Conservation (phyloP, 2,113 vertebrate genomes). For the Catharus bicknelli region DNA sequence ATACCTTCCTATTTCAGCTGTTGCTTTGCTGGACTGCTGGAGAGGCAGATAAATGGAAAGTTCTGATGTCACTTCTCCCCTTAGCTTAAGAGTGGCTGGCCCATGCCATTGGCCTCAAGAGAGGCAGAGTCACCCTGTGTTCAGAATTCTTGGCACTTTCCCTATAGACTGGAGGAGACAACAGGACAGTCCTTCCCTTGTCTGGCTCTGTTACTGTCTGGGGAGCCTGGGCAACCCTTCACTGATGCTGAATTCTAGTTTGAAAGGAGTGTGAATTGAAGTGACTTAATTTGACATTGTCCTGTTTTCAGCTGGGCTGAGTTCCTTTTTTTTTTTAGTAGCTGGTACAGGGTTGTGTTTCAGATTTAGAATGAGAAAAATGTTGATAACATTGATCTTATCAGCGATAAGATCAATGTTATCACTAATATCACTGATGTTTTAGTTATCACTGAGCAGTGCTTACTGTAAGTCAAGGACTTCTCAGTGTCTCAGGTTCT, state of each 20-base stretch:
- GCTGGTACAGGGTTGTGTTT: background rate
- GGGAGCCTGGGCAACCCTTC: background rate
- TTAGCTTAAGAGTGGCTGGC: background rate
- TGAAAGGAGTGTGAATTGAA: background rate
- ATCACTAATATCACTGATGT: background rate
- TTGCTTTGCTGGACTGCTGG: background rate
- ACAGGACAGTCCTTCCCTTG: background rate
- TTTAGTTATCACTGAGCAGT: background rate
- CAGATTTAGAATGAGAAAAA: background rate
- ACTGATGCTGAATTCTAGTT: background rate
- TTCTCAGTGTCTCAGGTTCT: background rate
- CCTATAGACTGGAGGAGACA: background rate
- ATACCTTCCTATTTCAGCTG: background rate
- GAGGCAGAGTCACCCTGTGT: background rate
- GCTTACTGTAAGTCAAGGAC: background rate
- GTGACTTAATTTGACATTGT: background rate
- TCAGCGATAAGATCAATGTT: background rate
- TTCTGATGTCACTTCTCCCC: background rate
- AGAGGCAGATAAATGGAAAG: background rate
- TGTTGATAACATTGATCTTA: background rate
- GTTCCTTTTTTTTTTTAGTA: background rate
- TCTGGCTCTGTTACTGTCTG: background rate
- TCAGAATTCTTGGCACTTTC: background rate
- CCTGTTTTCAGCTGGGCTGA: background rate
- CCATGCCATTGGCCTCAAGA: background rate